A percentile compares a stretch with the other conserved stretches of the same genome.
Conservation (phyloP, 2,888 invertebrate genomes). For the Lordiphosa andalusiaca region DNA sequence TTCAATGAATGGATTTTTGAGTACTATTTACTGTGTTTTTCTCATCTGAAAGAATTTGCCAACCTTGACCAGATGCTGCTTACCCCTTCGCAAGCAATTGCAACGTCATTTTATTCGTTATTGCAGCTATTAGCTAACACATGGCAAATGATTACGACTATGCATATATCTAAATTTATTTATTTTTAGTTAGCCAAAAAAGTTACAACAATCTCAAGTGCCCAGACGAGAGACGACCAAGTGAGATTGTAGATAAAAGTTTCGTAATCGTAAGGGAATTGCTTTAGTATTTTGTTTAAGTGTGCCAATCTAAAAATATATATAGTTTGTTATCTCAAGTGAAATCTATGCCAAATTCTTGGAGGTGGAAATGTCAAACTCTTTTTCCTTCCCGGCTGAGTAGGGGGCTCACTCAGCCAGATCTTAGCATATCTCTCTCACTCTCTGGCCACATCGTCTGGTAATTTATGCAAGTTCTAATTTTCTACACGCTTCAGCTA, state of each 20-base stretch:
- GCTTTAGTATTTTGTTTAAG: constrained; percentile 52
- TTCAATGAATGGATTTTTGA: constrained; percentile 1
- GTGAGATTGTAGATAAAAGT: constrained; percentile 59
- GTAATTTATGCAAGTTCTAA: constrained; percentile 22
- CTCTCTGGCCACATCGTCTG: constrained; percentile 1
- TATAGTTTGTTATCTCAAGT: background rate
- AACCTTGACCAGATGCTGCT: constrained; percentile 6
- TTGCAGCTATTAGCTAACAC: constrained; percentile 61
- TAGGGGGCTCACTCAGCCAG: constrained; percentile 2
- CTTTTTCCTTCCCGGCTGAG: constrained; percentile 7
- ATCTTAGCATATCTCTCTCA: constrained; percentile 11
- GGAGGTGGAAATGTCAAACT: constrained; percentile 3
- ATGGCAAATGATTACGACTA: constrained; percentile 20
- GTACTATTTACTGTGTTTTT: background rate
- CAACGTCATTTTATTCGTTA: constrained; percentile 20
- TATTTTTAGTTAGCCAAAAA: constrained; percentile 21
- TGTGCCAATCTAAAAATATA: constrained; percentile 66
- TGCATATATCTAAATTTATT: constrained; percentile 25
- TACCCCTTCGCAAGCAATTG: constrained; percentile 5
- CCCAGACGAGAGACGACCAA: background rate
- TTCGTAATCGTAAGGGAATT: constrained; percentile 54
- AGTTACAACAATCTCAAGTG: constrained; percentile 3
- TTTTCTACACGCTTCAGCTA: constrained; percentile 18
- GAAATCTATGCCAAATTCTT: constrained; percentile 12
- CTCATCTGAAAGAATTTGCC: background rate